phyloP scores from a whole-genome alignment of 1,140 invertebrate genomes.

The Heliconius nattereri region DNA sequence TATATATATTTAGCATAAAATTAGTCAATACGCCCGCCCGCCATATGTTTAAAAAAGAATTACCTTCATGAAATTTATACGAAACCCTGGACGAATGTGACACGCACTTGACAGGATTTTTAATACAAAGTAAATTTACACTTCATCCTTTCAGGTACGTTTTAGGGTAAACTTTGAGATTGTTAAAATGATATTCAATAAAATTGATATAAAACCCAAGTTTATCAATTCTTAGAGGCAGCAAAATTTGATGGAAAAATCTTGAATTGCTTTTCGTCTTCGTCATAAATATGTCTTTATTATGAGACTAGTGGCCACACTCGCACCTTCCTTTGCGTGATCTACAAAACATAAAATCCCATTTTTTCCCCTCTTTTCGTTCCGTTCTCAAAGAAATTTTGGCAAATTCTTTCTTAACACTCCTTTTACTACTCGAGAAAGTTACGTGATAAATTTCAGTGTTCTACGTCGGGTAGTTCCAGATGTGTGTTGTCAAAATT shows the following conservation, averaged over 20 bases:
- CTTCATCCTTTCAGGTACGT: not conserved
- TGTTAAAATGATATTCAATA: slow-evolving; percentile 4
- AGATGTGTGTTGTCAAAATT: too few species aligned
- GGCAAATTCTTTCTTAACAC: not conserved
- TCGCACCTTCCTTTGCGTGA: too few species aligned
- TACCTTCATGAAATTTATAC: too few species aligned
- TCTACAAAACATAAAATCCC: too few species aligned
- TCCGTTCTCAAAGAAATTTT: not conserved
- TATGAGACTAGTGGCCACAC: not conserved
- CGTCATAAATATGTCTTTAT: not conserved
- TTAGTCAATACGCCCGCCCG: too few species aligned
- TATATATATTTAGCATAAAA: too few species aligned
- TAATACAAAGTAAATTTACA: not conserved
- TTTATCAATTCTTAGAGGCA: not conserved
- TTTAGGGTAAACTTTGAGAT: slow-evolving; percentile 12
- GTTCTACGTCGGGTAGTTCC: too few species aligned
- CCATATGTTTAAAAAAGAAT: too few species aligned
- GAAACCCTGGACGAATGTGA: too few species aligned
- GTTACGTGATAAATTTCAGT: too few species aligned
- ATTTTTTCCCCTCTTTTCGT: too few species aligned
- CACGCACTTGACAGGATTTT: not conserved
- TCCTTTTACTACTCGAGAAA: too few species aligned
- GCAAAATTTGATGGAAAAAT: not conserved
- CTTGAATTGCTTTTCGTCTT: not conserved
- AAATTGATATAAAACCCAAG: slow-evolving; percentile 4